phyloP scores from a whole-genome alignment of 2,113 vertebrate genomes.

The Phoxinus phoxinus region DNA sequence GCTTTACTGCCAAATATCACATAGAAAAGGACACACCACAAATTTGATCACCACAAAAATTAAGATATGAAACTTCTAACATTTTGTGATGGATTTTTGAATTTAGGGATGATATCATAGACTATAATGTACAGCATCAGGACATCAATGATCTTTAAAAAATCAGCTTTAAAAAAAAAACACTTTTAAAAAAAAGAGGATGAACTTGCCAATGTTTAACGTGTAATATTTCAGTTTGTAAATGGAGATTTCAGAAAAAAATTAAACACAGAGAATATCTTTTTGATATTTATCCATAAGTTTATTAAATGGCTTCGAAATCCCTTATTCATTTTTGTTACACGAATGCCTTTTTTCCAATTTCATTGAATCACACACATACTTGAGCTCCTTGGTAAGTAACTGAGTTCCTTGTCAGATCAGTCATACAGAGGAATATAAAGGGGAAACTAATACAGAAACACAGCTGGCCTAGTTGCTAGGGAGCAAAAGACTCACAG shows the following conservation, averaged over 20 bases:
- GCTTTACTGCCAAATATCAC: slow-evolving; percentile 66
- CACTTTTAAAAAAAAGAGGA: slow-evolving; percentile 4
- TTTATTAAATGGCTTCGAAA: slow-evolving; percentile 71
- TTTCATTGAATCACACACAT: slow-evolving; percentile 55
- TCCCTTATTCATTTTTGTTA: slow-evolving; percentile 52
- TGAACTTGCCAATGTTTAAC: neutral
- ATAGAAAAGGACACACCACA: slow-evolving; percentile 49
- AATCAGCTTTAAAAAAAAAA: neutral
- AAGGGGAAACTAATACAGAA: slow-evolving; percentile 55
- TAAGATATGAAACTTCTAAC: neutral
- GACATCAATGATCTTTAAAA: neutral
- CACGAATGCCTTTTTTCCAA: slow-evolving; percentile 58
- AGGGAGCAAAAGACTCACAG: slow-evolving; percentile 27
- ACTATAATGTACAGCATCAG: neutral
- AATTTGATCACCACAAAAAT: neutral
- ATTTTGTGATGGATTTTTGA: too few relatives aligned
- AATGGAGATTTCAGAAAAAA: slow-evolving; percentile 59
- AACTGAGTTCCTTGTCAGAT: slow-evolving; percentile 30
- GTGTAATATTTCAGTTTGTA: neutral
- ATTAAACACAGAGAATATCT: slow-evolving; percentile 67
- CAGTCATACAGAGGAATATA: slow-evolving; percentile 40
- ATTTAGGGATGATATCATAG: neutral
- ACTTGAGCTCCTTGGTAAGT: slow-evolving; percentile 28
- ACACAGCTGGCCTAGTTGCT: slow-evolving; percentile 56
- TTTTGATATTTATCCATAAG: slow-evolving; percentile 59